phyloP scores from a whole-genome alignment of 2,113 vertebrate species.

The Gambusia holbrooki region DNA sequence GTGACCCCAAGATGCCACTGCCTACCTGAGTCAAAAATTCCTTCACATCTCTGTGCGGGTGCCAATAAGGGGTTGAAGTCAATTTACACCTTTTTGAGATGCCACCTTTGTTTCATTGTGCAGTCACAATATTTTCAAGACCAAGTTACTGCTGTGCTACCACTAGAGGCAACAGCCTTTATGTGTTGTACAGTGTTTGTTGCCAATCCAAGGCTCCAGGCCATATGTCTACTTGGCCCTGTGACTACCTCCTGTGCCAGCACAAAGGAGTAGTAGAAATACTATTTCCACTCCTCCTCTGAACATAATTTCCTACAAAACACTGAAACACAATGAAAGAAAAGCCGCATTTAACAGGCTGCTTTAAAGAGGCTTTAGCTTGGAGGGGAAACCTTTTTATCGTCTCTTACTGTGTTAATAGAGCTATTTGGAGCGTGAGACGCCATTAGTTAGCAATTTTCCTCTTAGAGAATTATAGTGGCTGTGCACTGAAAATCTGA shows the following conservation, averaged over 20 bases:
- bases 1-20: no score
- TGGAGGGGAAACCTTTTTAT: slow-evolving; percentile 8
- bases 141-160: background rate
- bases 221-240: background rate
- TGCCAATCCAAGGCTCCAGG: background rate
- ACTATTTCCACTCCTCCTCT: background rate
- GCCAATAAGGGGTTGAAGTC: background rate
- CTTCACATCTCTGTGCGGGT: background rate
- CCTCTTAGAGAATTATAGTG: background rate
- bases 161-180: background rate
- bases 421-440: background rate
- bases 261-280: background rate
- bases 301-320: background rate
- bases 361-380: slow-evolving; percentile 4
- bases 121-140: background rate
- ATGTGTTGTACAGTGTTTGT: background rate
- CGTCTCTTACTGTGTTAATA: background rate
- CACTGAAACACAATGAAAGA: background rate
- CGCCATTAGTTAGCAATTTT: slow-evolving; percentile 3
- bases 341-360: slow-evolving; percentile 3
- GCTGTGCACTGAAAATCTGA: background rate
- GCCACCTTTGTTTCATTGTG: background rate
- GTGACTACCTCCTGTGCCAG: background rate
- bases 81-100: background rate
- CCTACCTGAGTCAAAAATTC: no score